phyloP scores from a whole-genome alignment of 2,888 invertebrate species.

The Cerastis rubricosa region DNA sequence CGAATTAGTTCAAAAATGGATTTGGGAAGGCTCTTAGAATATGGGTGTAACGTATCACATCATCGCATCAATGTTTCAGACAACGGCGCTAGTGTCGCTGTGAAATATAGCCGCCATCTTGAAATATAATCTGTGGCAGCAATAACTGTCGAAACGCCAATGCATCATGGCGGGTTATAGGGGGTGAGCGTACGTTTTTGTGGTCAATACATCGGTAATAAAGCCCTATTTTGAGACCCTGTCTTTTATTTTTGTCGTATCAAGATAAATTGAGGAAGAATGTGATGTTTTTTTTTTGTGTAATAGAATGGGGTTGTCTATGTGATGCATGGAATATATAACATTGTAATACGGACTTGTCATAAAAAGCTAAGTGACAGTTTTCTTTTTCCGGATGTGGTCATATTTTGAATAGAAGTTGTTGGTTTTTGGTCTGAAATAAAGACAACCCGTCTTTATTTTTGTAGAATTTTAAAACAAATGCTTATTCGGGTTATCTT shows the following conservation, averaged over 20 bases:
- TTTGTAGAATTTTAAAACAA: neutral
- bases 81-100: constrained; percentile 50
- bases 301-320: neutral
- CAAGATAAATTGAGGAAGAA: constrained; percentile 45
- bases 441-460: neutral
- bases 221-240: constrained; percentile 30
- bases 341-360: neutral
- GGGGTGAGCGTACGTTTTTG: constrained; percentile 52
- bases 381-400: neutral
- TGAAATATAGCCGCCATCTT: constrained; percentile 72
- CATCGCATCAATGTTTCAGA: constrained; percentile 19
- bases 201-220: constrained; percentile 59
- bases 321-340: neutral
- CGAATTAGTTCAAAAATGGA: too few relatives aligned
- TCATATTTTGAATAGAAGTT: neutral
- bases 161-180: constrained; percentile 66
- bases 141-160: constrained; percentile 72
- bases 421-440: neutral
- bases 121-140: constrained; percentile 75
- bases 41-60: neutral
- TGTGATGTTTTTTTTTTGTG: neutral
- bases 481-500: neutral
- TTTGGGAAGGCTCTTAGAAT: too few relatives aligned
- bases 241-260: constrained; percentile 48
- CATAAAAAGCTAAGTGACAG: neutral